Conservation (phyloP, 2,888 invertebrate species). For the Megaustenia siamemsis region DNA sequence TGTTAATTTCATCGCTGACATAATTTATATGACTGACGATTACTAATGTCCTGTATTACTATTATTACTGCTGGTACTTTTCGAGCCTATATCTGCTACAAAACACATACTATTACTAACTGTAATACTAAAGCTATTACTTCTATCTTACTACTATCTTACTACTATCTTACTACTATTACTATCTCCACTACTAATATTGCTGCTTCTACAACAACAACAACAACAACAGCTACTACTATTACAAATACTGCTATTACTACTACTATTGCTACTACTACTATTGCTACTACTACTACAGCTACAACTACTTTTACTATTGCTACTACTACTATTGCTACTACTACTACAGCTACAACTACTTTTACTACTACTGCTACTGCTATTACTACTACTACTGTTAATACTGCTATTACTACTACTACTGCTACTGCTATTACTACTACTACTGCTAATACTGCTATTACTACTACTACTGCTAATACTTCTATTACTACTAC, state of each 20-base stretch:
- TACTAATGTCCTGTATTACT: no score
- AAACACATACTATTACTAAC: not conserved
- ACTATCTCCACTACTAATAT: not conserved
- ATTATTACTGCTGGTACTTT: no score
- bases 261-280: constrained; percentile 5
- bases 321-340: not conserved
- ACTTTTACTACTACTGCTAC: constrained; percentile 7
- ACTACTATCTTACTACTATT: constrained; percentile 33
- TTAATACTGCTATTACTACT: constrained; percentile 9
- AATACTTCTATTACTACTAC: constrained; percentile 3
- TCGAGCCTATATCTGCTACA: no score
- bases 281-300: not conserved
- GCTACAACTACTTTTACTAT: not conserved
- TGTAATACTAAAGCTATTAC: not conserved
- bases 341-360: constrained; percentile 1
- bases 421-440: constrained; percentile 15
- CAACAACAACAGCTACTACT: not conserved
- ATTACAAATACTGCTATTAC: not conserved
- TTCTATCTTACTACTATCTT: no score
- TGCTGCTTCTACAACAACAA: not conserved
- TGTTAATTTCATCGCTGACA: no score
- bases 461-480: constrained; percentile 43
- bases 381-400: constrained; percentile 10
- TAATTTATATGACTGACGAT: no score
- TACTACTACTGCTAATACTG: not conserved